phyloP scores from a whole-genome alignment of 2,113 vertebrate genomes.

The Machaerirhynchus nigripectus region DNA sequence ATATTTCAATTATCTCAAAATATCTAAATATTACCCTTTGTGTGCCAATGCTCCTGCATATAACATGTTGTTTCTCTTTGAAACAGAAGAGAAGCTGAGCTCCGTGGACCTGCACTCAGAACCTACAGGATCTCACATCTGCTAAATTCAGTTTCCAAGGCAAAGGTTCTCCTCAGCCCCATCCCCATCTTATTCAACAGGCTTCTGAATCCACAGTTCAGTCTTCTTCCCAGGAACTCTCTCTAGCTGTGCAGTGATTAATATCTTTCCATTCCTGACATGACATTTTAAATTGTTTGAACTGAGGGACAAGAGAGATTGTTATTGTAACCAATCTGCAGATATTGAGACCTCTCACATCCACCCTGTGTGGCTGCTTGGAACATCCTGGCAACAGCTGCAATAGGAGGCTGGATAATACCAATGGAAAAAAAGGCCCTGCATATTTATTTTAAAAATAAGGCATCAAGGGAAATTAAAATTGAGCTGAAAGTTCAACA shows the following conservation, averaged over 20 bases:
- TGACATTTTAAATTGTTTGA: constrained; percentile 51
- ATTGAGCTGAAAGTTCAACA: constrained; percentile 38
- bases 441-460: constrained; percentile 36
- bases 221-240: neutral
- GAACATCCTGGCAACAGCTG: neutral
- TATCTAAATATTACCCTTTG: neutral
- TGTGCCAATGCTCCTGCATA: neutral
- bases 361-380: neutral
- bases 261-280: constrained; percentile 13
- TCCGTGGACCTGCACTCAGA: neutral
- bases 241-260: constrained; percentile 2
- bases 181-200: neutral
- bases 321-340: constrained; percentile 18
- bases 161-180: neutral
- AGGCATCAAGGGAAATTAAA: constrained; percentile 32
- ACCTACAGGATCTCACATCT: neutral
- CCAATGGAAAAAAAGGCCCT: neutral
- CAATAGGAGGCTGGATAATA: neutral
- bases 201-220: neutral
- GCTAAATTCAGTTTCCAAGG: neutral
- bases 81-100: neutral
- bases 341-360: constrained; percentile 19
- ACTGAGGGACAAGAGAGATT: constrained; percentile 5
- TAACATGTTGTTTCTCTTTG: neutral
- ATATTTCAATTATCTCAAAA: neutral